Base-by-base conservation (phyloP, 2,797 vertebrate genomes). In the Fistularia commersonii region DNA sequence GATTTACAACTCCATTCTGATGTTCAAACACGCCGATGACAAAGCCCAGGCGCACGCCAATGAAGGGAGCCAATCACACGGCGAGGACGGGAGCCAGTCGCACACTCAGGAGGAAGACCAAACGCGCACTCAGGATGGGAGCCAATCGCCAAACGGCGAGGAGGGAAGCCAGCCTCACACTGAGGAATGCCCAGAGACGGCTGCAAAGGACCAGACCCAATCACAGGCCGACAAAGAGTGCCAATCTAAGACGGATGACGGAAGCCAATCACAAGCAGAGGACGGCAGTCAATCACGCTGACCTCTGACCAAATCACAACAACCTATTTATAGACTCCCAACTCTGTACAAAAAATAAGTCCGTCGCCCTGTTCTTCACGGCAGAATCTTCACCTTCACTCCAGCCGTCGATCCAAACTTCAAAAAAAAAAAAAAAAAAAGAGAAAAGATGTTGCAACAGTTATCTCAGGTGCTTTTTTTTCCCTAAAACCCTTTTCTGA, bases 1-100 rank as follows among this genome's bases (percentile, higher is more conserved):
- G 86, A 95, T 97, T 62, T 96, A 93, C 82, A 95, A 93, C n/a
- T 93, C 93, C 62, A 96, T 95, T 72, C 89, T 94, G 57, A 94
- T 94, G 93, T 93, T 96, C 77, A 93, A 92, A 74, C 48, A 43
- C 0, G 1, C 11, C 0, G 1, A 11, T 45, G 39, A 44, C 4
- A 7, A 12, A 5, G 39, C 0, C n/a, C 33, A 37, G 11, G 50
- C 51, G 12, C 37, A 36, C 0, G 6, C 11, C 0, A 1, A n/a
- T 13, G 46, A 50, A 9, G 1, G 11, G 6, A 44, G 3, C 8
- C 48, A 35, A 41, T 58, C 39, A 43, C 11, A 15, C 0, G 4
- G 7, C 0, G 2, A 10, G 8, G 54, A 35, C 9, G 5, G 0
- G 1, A 52, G 0, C 32, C 48, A 41, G 10, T 67, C 58, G 34